These are phyloP conservation scores for Mycetomoellerius zeteki DNA, from an alignment of 1,140 invertebrate species.

Conservation along the genomic window DNA sequence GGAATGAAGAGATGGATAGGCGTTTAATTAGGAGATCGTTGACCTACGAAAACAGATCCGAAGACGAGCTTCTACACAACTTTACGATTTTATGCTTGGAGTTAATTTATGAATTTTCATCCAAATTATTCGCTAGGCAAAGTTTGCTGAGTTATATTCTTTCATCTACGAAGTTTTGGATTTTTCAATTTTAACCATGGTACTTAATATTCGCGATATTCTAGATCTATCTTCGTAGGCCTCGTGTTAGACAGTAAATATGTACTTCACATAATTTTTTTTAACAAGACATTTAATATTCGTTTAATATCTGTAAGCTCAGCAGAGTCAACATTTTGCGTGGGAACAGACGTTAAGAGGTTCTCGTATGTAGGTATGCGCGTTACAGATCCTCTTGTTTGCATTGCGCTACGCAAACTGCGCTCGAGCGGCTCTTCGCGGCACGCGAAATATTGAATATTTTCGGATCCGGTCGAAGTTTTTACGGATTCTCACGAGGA, in stretches of 20 bases:
- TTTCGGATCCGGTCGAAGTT: background rate
- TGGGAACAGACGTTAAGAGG: conserved; percentile 71
- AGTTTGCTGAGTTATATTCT: background rate
- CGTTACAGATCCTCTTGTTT: conserved; percentile 77
- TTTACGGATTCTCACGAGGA: background rate
- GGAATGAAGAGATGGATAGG: background rate
- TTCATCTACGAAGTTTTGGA: background rate
- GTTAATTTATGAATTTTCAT: background rate
- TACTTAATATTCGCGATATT: background rate
- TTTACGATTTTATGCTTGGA: background rate
- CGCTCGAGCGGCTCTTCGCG: conserved; percentile 55
- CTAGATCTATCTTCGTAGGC: conserved; percentile 12
- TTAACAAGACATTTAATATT: conserved; percentile 86
- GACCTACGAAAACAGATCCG: conserved; percentile 27
- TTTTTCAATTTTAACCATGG: background rate
- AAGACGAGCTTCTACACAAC: background rate
- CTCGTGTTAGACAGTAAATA: background rate
- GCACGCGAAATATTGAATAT: conserved; percentile 57
- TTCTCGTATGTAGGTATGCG: conserved; percentile 69
- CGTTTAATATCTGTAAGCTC: conserved; percentile 84
- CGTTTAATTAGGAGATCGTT: background rate
- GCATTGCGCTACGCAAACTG: conserved; percentile 34
- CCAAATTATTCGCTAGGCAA: too few relatives aligned
- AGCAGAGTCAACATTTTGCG: conserved; percentile 85
- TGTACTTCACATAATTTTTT: conserved; percentile 69